Percentiles rank a stretch among this genome's conserved stretches.
Conservation (phyloP, 2,113 vertebrate species). For the Brachypodius melanocephalos region DNA sequence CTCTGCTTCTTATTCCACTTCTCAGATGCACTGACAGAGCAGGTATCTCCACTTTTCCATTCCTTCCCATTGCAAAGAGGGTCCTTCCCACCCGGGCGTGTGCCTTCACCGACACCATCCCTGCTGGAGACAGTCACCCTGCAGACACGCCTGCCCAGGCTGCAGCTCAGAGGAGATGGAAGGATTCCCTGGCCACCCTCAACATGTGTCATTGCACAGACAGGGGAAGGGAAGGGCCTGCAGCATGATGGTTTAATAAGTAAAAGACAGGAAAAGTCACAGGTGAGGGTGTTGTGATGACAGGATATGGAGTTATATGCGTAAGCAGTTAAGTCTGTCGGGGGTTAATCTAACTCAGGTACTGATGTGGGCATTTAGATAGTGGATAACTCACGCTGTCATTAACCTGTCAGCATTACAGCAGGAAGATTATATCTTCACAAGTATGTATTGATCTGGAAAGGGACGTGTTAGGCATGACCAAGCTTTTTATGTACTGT, state of each 20-base stretch:
- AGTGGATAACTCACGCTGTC: conserved; percentile 54
- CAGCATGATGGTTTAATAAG: neutral
- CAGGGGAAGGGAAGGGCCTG: neutral
- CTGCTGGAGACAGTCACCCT: neutral
- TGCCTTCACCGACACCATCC: neutral
- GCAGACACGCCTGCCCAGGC: neutral
- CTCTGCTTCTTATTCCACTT: neutral
- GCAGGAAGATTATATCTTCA: conserved; percentile 60
- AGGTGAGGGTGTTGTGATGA: neutral
- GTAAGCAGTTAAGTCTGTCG: neutral
- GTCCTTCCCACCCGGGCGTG: fast-evolving
- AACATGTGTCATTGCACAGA: neutral
- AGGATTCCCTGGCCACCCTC: neutral
- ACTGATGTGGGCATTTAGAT: conserved; percentile 24
- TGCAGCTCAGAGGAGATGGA: neutral
- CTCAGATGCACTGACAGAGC: neutral
- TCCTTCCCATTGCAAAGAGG: neutral
- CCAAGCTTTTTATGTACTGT: conserved; percentile 17
- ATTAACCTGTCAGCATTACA: conserved; percentile 57
- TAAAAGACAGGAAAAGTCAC: neutral
- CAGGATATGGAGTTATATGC: neutral
- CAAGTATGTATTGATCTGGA: conserved; percentile 54
- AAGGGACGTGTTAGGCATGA: conserved; percentile 46
- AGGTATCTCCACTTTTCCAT: neutral
- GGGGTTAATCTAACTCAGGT: conserved; percentile 42